Evolutionary conservation across 2,888 invertebrate species (phyloP), one percentile per base, ranked within the genome.

Genomic region (Melieria picta): DNA sequence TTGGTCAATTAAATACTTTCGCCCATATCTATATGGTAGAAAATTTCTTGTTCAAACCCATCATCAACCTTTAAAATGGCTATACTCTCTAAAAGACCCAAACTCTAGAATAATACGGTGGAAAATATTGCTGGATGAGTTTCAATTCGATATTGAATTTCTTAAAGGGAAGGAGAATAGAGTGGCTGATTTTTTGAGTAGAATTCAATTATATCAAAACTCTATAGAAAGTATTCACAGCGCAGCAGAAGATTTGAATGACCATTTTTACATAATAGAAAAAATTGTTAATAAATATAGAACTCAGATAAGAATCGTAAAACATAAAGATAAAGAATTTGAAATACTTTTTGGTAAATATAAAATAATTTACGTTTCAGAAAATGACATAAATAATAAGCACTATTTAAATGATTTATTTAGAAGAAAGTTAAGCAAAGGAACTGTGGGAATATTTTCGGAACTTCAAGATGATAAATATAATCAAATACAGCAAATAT

Each of bases 231-330:
- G 13, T 47, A 10, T 69, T 43, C 47, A 65, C 48, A 61, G 11
- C 11, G 46, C 10, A 7, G 42, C 7, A 10, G 57, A 63, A 50
- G 46, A 70, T 62, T 60, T 58, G 58, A 64, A 70, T 63, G 63
- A 69, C 11, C 47, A 69, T 16, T 70, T 70, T 48, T 43, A n/a
- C 11, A 60, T 58, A 9, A 66, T 6, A 11, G 62, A 66, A 11
- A 50, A 9, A 43, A 74, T 71, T 63, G 64, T 72, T 9, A 74
- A 71, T 55, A 69, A 69, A 55, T 72, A 74, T 61, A 69, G 68
- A 65, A 65, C n/a, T 42, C 62, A 69, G 11, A 65, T 69, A 9
- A 64, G 65, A 58, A 73, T 67, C 45, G 42, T 65, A 45, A 70
- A 67, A 58, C 50, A 69, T 16, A 73, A 73, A 64, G 42, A 50